Evolutionary conservation across 2,113 vertebrate species (phyloP).

Genomic region (Holacanthus passer): DNA sequence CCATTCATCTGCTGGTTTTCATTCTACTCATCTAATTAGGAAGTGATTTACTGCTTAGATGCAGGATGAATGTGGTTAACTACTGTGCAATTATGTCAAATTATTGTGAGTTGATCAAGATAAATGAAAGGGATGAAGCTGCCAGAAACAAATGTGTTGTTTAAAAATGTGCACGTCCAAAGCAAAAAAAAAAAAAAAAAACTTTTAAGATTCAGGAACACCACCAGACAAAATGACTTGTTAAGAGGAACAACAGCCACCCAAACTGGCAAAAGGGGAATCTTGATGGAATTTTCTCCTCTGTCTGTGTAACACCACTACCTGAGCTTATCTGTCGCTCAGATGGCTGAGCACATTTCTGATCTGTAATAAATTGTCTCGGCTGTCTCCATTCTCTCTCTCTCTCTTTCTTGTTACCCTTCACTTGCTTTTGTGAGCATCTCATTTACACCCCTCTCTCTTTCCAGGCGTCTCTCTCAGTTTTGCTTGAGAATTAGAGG

Average conservation of each 20-base stretch:
- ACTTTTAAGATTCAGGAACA: not conserved
- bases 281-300: constrained; percentile 10
- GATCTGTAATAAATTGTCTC: constrained; percentile 48
- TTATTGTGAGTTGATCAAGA: not conserved
- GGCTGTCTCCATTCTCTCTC: not conserved
- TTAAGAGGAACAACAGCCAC: not conserved
- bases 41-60: not conserved
- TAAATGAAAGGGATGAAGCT: not conserved
- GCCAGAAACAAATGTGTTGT: not conserved
- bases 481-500: constrained; percentile 43
- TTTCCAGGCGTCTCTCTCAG: constrained; percentile 17
- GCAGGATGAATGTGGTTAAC: not conserved
- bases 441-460: constrained; percentile 49
- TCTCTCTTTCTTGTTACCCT: not conserved
- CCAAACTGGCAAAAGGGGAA: not conserved
- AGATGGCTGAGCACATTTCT: constrained; percentile 47
- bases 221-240: not conserved
- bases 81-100: not conserved
- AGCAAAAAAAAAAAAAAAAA: not conserved
- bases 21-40: not conserved
- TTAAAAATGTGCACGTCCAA: not conserved
- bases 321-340: constrained; percentile 32
- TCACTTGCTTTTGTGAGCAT: constrained; percentile 21
- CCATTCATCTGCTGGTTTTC: not conserved
- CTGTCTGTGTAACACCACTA: not conserved